These are phyloP conservation scores for Paramuricea clavata DNA, from an alignment of 92 coral and sea anemone species.

Conservation along the genomic window DNA sequence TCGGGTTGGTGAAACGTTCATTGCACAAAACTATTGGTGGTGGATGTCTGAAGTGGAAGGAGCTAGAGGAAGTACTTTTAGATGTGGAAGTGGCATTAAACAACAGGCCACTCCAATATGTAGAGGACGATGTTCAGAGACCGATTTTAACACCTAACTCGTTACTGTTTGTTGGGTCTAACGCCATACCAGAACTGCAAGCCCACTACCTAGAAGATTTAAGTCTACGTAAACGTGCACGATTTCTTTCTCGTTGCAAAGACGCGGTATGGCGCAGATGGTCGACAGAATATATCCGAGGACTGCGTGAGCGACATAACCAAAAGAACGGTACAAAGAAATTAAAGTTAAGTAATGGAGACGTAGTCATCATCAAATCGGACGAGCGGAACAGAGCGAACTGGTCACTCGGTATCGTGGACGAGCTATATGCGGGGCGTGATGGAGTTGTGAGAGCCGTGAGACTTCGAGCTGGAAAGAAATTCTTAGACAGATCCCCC, in stretches of 20 bases:
- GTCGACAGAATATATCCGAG: background rate
- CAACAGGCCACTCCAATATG: background rate
- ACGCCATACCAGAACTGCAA: too few relatives aligned
- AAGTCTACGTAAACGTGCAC: background rate
- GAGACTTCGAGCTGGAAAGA: background rate
- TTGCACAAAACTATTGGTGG: conserved; percentile 15
- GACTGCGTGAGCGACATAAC: background rate
- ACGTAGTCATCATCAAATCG: background rate
- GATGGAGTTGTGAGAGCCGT: background rate
- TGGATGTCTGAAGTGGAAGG: background rate
- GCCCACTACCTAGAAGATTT: background rate
- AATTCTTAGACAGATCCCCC: background rate
- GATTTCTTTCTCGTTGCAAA: background rate
- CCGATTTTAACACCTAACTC: background rate
- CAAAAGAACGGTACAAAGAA: background rate
- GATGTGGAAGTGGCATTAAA: conserved; percentile 20
- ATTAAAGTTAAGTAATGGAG: background rate
- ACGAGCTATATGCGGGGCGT: background rate
- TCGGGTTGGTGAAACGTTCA: conserved; percentile 9
- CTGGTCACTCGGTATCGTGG: background rate
- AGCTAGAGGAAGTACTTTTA: background rate
- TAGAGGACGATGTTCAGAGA: background rate
- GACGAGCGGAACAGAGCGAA: background rate
- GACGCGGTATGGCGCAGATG: background rate
- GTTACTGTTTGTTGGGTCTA: too few relatives aligned